phyloP scores from a whole-genome alignment of 1,140 invertebrate genomes.

The Drosophila lacertosa region DNA sequence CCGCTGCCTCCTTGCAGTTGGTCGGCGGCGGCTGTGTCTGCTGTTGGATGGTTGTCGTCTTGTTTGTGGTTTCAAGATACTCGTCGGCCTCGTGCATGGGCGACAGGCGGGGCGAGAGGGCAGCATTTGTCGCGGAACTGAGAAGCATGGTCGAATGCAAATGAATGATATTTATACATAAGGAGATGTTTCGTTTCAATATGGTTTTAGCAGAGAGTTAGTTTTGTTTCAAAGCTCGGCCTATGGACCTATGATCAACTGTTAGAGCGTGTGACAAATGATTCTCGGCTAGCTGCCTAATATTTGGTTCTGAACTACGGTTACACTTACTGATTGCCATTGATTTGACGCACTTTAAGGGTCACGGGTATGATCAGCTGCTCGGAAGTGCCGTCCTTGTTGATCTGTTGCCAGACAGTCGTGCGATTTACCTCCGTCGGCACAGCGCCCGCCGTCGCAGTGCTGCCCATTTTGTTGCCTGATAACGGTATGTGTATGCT shows the following conservation, averaged over 20 bases:
- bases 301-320: not conserved
- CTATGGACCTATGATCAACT: not conserved
- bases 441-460: constrained; percentile 89
- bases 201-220: not conserved
- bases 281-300: constrained; percentile 16
- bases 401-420: constrained; percentile 97
- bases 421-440: constrained; percentile 97
- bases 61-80: constrained; percentile 50
- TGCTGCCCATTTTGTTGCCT: constrained; percentile 85
- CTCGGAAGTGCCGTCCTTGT: constrained; percentile 78
- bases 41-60: constrained; percentile 24
- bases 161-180: constrained; percentile 40
- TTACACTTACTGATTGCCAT: constrained; percentile 81
- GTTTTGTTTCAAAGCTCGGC: not conserved
- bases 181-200: not conserved
- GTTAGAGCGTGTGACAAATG: not conserved
- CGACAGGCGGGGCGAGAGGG: constrained; percentile 73
- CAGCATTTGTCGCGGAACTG: constrained; percentile 64
- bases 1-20: constrained; percentile 67
- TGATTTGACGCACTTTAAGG: constrained; percentile 79
- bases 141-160: constrained; percentile 43
- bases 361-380: constrained; percentile 74
- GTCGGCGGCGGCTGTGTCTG: constrained; percentile 32
- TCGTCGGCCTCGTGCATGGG: constrained; percentile 82
- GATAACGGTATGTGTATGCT: constrained; percentile 86